Evolutionary conservation across 1,140 invertebrate species (phyloP).

Genomic region (Ostrea denselamellosa): DNA sequence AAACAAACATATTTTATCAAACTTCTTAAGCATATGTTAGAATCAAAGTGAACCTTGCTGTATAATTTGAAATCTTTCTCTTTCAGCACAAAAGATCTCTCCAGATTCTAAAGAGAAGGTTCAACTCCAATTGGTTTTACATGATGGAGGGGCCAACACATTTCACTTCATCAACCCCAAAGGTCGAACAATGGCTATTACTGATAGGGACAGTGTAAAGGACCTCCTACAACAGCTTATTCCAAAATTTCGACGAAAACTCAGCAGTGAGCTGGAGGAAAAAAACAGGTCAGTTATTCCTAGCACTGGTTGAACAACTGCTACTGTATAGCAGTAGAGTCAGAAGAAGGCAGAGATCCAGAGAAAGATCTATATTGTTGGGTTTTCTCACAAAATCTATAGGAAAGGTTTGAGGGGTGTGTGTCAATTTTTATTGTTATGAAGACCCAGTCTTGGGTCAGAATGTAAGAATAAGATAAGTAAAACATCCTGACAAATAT

Average conservation of each 20-base stretch:
- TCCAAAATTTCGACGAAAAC: constrained; percentile 96
- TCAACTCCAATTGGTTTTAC: constrained; percentile 97
- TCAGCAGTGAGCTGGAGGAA: constrained; percentile 89
- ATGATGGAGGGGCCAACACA: constrained; percentile 95
- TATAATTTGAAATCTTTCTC: constrained; percentile 19
- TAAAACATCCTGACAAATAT: no score
- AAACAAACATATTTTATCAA: no score
- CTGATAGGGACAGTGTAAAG: constrained; percentile 96
- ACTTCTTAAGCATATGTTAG: no score
- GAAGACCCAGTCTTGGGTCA: no score
- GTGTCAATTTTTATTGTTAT: no score
- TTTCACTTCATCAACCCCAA: constrained; percentile 98
- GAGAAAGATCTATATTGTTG: no score
- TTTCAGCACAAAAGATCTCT: constrained; percentile 97
- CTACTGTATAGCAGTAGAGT: no score
- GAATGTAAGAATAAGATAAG: no score
- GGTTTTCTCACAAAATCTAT: no score
- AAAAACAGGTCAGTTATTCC: constrained; percentile 78
- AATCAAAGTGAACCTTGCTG: no score
- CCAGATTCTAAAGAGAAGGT: constrained; percentile 98
- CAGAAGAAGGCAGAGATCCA: no score
- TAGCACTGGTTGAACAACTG: neutral
- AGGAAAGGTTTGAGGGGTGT: no score
- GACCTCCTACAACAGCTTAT: constrained; percentile 93
- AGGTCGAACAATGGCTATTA: constrained; percentile 89